Base-by-base conservation (phyloP, 2,888 invertebrate genomes). In the Coleophora deauratella region DNA sequence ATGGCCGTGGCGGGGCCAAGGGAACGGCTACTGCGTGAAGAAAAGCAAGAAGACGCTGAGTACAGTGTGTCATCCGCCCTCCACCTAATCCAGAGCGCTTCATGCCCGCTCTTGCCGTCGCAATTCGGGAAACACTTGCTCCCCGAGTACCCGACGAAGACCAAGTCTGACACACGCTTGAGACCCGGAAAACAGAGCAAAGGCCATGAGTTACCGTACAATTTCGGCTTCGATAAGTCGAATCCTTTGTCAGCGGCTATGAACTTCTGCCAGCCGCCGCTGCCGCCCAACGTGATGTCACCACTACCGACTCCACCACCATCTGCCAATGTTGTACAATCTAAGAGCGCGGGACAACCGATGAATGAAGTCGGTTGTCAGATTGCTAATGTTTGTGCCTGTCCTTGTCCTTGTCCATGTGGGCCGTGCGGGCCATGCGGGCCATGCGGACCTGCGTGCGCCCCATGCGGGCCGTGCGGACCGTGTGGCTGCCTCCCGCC, bases 401-500 rank as follows among this genome's bases (percentile, higher is more conserved):
- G 46, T 27, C 42, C 46, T 1, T 41, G 38, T 13, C 44, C 46
- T 13, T 44, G 38, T 13, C 44, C 46, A n/a, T 44, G 27, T 12
- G 21, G 21, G 21, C 35, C 15, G 3, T 33, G 33, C 12, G 11
- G 11, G 2, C 33, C 33, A n/a, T 13, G 48, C 21, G 21, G 21
- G 6, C 21, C 31, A 10, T 31, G 31, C 31, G 21, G 40, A 7
- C 15, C 31, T n/a, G 52, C 69, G 0, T 66, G 69, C 38, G 59
- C 63, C 0, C 66, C 67, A 0, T 66, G 57, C 42, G 65, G 67
- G n/a, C 53, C 55, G 35, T 41, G 60, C 3, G 33, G 33, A 12
- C 15, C 35, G 12, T 69, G 68, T 37, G 51, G 54, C 35, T 69
- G 66, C 37, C 59, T 78, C 0, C 80, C 79, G 1, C 76, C 77